phyloP scores from a whole-genome alignment of 2,113 vertebrate genomes.

The Hystrix brachyura region DNA sequence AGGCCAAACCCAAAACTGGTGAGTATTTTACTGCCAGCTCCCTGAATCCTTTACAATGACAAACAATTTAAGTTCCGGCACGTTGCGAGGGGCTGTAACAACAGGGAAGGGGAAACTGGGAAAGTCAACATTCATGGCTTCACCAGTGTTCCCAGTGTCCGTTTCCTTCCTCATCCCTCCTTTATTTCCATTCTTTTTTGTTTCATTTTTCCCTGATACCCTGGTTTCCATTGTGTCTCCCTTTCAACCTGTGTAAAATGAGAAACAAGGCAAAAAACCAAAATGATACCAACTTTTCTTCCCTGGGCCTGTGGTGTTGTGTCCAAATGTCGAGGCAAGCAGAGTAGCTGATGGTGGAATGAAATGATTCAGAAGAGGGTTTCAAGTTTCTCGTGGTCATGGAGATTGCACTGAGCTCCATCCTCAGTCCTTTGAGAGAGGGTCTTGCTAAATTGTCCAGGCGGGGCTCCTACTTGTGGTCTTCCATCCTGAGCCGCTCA shows the following conservation, averaged over 20 bases:
- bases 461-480: not conserved
- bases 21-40: slow-evolving; percentile 13
- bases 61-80: not conserved
- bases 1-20: slow-evolving; percentile 88
- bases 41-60: fast-evolving
- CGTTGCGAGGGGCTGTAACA: not conserved
- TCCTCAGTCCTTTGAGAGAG: not conserved
- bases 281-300: not conserved
- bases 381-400: not conserved
- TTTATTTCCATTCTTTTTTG: not conserved
- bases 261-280: not conserved
- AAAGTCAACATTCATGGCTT: fast-evolving
- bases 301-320: not conserved
- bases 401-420: not conserved
- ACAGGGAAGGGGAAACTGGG: not conserved
- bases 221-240: not conserved
- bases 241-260: not conserved
- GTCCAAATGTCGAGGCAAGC: fast-evolving
- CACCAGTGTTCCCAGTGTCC: not conserved
- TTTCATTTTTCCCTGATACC: not conserved
- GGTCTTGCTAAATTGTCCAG: not conserved
- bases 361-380: not conserved
- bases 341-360: not conserved
- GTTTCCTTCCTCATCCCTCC: not conserved
- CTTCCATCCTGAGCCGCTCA: not conserved